Conservation (phyloP, 2,113 vertebrate species). For the Saccopteryx leptura region DNA sequence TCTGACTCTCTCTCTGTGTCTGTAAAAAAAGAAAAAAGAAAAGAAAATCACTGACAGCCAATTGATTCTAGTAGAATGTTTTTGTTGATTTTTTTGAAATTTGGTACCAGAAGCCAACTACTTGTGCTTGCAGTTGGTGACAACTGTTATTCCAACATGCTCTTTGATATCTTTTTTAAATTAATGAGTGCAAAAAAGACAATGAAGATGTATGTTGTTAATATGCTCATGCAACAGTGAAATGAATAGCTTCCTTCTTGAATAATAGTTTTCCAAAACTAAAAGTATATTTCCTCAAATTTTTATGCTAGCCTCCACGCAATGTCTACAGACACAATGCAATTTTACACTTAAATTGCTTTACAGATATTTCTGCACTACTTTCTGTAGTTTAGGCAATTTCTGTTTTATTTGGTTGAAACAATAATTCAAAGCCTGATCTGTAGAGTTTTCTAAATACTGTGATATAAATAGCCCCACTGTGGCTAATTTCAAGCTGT, state of each 20-base stretch:
- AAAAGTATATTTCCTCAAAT: background rate
- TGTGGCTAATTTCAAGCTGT: background rate
- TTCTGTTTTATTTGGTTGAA: conserved; percentile 5
- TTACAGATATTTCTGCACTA: background rate
- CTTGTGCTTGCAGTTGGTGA: background rate
- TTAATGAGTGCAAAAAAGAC: background rate
- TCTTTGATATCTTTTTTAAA: conserved; percentile 2
- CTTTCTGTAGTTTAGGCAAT: background rate
- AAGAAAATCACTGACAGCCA: no score
- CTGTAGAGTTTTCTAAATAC: background rate
- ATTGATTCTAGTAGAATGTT: background rate
- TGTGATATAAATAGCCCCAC: background rate
- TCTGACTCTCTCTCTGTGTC: no score
- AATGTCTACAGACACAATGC: background rate
- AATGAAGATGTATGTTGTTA: background rate
- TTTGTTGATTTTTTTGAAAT: background rate
- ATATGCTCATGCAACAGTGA: background rate
- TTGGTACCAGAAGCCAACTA: background rate
- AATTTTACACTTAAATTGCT: background rate
- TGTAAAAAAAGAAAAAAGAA: no score
- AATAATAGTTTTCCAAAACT: background rate
- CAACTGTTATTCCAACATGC: background rate
- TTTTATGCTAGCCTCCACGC: background rate
- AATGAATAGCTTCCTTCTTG: background rate
- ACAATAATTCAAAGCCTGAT: background rate